phyloP scores from a whole-genome alignment of 2,888 invertebrate species.

The Choristoneura rosaceana region DNA sequence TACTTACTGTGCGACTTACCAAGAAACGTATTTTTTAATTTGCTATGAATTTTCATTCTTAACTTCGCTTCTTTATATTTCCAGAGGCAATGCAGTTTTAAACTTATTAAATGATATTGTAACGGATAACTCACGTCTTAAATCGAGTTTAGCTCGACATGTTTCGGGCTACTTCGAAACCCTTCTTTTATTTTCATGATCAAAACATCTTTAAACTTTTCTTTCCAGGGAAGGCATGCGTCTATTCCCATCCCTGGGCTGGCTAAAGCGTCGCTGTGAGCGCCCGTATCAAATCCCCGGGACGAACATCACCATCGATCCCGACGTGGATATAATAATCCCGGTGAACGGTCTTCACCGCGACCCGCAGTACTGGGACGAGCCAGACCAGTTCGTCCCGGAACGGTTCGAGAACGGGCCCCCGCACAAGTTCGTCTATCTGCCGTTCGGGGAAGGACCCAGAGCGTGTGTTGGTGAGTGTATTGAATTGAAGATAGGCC shows the following conservation, averaged over 20 bases:
- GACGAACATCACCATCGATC: constrained; percentile 14
- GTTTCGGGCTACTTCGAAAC: too few species aligned
- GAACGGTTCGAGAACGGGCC: constrained; percentile 48
- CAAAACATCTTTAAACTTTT: too few species aligned
- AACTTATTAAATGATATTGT: too few species aligned
- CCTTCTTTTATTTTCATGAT: too few species aligned
- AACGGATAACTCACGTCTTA: too few species aligned
- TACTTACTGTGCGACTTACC: too few species aligned
- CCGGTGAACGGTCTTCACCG: constrained; percentile 19
- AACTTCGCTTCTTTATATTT: too few species aligned
- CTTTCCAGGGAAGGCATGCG: constrained; percentile 58
- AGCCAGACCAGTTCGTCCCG: constrained; percentile 49
- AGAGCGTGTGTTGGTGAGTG: constrained; percentile 51
- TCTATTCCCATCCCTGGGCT: constrained; percentile 64
- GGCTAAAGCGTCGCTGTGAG: constrained; percentile 61
- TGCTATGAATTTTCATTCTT: too few species aligned
- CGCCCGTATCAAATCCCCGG: constrained; percentile 53
- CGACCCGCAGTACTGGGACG: constrained; percentile 45
- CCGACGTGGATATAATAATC: not conserved
- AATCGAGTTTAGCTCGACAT: too few species aligned
- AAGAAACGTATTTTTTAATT: too few species aligned
- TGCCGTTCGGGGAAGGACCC: constrained; percentile 51
- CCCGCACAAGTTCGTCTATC: constrained; percentile 45
- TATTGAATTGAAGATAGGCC: too few species aligned
- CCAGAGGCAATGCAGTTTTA: too few species aligned